phyloP scores from a whole-genome alignment of 1,140 invertebrate species.

The Drosophila ambigua region DNA sequence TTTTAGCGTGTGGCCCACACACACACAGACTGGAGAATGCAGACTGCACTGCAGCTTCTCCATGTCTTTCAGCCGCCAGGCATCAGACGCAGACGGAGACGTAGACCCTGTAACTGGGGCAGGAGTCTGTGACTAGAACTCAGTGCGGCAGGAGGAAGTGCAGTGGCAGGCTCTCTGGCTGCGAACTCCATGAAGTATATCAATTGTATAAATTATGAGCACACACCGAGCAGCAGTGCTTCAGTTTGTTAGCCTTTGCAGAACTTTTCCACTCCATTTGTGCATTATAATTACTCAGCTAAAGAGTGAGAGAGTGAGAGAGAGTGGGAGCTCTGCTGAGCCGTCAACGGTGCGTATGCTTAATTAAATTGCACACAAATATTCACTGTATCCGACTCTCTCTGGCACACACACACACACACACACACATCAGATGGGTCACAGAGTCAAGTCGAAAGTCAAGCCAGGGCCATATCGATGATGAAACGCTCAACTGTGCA shows the following conservation, averaged over 20 bases:
- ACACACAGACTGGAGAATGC: conserved; percentile 26
- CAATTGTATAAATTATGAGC: conserved; percentile 66
- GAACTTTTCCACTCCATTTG: conserved; percentile 71
- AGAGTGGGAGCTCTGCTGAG: neutral
- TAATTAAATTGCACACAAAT: conserved; percentile 52
- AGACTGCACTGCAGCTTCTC: conserved; percentile 15
- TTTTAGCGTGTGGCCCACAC: conserved; percentile 6
- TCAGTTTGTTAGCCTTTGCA: conserved; percentile 26
- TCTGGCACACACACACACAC: neutral
- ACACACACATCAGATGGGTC: conserved; percentile 4
- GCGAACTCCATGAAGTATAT: conserved; percentile 41
- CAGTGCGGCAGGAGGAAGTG: neutral
- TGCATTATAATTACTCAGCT: conserved; percentile 45
- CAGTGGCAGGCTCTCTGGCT: neutral
- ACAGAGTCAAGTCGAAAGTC: conserved; percentile 33
- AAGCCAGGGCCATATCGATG: conserved; percentile 32
- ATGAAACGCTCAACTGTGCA: conserved; percentile 47
- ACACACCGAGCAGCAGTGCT: conserved; percentile 1
- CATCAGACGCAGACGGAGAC: neutral
- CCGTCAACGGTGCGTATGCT: conserved; percentile 42
- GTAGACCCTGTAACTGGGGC: neutral
- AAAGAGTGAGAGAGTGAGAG: neutral
- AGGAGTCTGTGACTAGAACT: neutral
- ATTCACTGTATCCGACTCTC: conserved; percentile 4
- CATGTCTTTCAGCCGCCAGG: conserved; percentile 39